These are phyloP conservation scores for Magallana gigas DNA, from an alignment of 1,140 invertebrate species.

Conservation along the genomic window DNA sequence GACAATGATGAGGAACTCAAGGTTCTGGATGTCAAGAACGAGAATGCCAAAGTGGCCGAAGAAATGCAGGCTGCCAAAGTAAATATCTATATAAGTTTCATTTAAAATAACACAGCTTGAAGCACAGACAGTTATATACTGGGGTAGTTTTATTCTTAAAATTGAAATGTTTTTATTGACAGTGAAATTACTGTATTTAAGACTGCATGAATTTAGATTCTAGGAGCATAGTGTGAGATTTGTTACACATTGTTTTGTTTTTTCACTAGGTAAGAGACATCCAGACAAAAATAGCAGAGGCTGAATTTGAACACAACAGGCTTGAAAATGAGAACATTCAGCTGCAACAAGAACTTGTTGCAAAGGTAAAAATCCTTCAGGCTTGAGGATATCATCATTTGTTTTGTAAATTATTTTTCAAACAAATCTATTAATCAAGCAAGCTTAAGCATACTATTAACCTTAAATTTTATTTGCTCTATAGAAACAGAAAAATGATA, in stretches of 20 bases:
- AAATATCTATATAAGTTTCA: slow-evolving; percentile 26
- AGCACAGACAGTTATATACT: no score
- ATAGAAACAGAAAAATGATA: slow-evolving; percentile 67
- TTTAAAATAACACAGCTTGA: no score
- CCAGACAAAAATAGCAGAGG: slow-evolving; percentile 61
- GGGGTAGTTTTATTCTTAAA: no score
- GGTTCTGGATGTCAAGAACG: slow-evolving; percentile 73
- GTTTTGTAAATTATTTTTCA: background rate
- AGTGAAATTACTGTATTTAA: no score
- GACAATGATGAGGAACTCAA: slow-evolving; percentile 74
- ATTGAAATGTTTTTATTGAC: no score
- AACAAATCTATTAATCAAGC: no score
- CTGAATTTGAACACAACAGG: slow-evolving; percentile 68
- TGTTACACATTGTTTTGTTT: background rate
- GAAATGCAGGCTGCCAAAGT: slow-evolving; percentile 76
- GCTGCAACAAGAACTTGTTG: slow-evolving; percentile 62
- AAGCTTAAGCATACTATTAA: no score
- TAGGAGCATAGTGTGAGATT: no score
- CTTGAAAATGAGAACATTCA: slow-evolving; percentile 70
- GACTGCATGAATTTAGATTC: no score
- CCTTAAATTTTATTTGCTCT: background rate
- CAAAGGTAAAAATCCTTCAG: slow-evolving; percentile 60
- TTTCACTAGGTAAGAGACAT: slow-evolving; percentile 66
- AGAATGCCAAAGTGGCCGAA: slow-evolving; percentile 73
- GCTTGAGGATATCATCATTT: background rate